Conservation (phyloP, 2,113 vertebrate genomes). For the Fulmarus glacialis region DNA sequence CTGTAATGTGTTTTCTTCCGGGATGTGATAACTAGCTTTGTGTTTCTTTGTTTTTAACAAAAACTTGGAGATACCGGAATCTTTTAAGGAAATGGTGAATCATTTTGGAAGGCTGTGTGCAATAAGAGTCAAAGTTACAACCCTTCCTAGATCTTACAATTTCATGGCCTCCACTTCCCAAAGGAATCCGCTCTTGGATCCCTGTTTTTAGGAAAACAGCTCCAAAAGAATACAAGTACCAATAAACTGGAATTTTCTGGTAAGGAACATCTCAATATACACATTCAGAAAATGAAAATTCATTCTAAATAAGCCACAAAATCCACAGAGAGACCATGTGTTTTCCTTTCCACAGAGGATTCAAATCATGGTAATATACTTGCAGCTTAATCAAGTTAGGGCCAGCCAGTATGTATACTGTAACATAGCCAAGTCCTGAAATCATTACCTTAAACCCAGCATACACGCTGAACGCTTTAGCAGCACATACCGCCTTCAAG, state of each 20-base stretch:
- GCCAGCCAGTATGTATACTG: constrained; percentile 8
- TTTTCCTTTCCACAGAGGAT: constrained; percentile 5
- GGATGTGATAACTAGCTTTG: constrained; percentile 32
- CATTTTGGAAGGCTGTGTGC: constrained; percentile 1
- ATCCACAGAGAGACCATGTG: not conserved
- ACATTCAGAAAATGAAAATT: constrained; percentile 27
- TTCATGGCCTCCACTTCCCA: not conserved
- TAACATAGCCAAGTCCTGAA: constrained; percentile 39
- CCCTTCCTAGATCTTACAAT: not conserved
- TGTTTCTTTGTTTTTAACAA: constrained; percentile 24
- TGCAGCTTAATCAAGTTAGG: constrained; percentile 36
- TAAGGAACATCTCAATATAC: not conserved
- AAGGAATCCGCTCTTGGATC: not conserved
- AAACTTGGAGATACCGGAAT: constrained; percentile 2
- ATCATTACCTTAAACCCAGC: constrained; percentile 36
- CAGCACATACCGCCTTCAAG: not conserved
- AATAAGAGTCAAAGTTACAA: not conserved
- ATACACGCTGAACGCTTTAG: not conserved
- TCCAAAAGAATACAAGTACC: not conserved
- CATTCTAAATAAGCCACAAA: constrained; percentile 43
- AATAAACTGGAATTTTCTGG: constrained; percentile 18
- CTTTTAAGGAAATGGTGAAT: constrained; percentile 46
- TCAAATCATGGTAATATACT: constrained; percentile 40
- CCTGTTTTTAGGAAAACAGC: not conserved
- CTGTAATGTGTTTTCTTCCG: not conserved